A percentile compares a stretch with the other conserved stretches of the same genome.
Evolutionary conservation across 2,888 invertebrate genomes (phyloP).

Genomic region (Ochlodes sylvanus): DNA sequence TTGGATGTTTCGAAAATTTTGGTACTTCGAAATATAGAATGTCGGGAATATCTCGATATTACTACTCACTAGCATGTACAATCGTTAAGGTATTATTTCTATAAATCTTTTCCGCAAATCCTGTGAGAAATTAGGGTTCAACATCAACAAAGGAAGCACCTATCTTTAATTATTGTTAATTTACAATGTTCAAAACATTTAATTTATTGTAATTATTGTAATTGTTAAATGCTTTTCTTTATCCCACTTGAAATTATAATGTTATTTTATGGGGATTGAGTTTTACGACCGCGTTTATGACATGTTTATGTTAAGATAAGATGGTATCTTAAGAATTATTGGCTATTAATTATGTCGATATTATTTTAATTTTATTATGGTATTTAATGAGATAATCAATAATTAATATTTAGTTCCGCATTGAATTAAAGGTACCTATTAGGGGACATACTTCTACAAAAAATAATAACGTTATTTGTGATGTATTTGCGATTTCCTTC

Average conservation of each 20-base stretch:
- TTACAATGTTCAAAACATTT: constrained; percentile 45
- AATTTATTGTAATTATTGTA: constrained; percentile 41
- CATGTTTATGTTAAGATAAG: constrained; percentile 24
- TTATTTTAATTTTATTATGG: neutral
- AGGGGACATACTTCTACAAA: too few species aligned
- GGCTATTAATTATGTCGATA: constrained; percentile 18
- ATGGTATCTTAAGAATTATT: constrained; percentile 29
- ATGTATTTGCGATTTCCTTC: too few species aligned
- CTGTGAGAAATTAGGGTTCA: neutral
- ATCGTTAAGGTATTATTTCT: too few species aligned
- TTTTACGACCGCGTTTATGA: constrained; percentile 35
- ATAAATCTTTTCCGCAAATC: neutral
- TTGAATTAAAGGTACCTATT: neutral
- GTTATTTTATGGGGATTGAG: constrained; percentile 36
- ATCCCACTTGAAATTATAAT: constrained; percentile 18
- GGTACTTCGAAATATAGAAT: too few species aligned
- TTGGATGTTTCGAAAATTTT: too few species aligned
- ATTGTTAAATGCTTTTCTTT: constrained; percentile 7
- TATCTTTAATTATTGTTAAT: constrained; percentile 23
- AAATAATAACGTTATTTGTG: too few species aligned
- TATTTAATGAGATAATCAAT: neutral
- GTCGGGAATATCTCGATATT: too few species aligned
- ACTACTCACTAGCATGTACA: too few species aligned
- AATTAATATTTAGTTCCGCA: neutral
- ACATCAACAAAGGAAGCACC: neutral